A percentile compares a stretch with the other conserved stretches of the same genome.
Conservation (phyloP, 2,797 vertebrate genomes). For the Lepus oiostolus region DNA sequence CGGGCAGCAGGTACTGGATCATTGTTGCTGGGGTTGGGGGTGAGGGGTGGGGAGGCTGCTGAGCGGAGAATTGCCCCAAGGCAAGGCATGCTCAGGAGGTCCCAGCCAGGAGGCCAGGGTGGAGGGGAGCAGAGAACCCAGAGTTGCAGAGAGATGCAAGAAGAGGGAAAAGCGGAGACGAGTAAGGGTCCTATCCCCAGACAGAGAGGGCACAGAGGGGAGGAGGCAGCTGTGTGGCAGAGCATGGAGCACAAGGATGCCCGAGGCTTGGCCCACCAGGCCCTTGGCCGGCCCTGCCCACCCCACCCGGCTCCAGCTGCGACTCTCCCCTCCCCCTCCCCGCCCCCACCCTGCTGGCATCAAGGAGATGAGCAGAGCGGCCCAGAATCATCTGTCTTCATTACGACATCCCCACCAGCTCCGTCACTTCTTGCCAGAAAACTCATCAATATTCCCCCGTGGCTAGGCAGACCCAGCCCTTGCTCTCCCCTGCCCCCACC, state of each 20-base stretch:
- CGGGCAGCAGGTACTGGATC: too few species aligned
- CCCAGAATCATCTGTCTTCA: slow-evolving; percentile 90
- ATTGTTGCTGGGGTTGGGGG: not conserved
- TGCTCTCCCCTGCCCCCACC: not conserved
- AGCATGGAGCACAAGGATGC: not conserved
- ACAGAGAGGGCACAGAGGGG: not conserved
- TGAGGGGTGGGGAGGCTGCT: not conserved
- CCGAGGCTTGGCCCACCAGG: not conserved
- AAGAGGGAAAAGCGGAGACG: not conserved
- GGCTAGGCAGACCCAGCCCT: slow-evolving; percentile 56
- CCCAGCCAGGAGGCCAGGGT: not conserved
- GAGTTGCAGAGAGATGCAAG: not conserved
- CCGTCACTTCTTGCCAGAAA: slow-evolving; percentile 86
- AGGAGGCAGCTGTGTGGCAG: slow-evolving; percentile 20
- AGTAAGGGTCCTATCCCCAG: too few species aligned
- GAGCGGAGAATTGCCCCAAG: not conserved
- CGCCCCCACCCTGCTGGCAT: not conserved
- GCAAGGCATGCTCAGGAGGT: not conserved
- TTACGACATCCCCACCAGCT: slow-evolving; percentile 86
- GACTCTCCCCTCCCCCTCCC: slow-evolving; percentile 56
- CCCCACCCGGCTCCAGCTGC: not conserved
- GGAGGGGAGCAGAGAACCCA: not conserved
- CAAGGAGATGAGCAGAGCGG: slow-evolving; percentile 78
- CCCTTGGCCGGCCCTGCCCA: not conserved
- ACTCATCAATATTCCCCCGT: slow-evolving; percentile 87